Conservation (phyloP, 2,797 vertebrate genomes). For the Podarcis lilfordi region DNA sequence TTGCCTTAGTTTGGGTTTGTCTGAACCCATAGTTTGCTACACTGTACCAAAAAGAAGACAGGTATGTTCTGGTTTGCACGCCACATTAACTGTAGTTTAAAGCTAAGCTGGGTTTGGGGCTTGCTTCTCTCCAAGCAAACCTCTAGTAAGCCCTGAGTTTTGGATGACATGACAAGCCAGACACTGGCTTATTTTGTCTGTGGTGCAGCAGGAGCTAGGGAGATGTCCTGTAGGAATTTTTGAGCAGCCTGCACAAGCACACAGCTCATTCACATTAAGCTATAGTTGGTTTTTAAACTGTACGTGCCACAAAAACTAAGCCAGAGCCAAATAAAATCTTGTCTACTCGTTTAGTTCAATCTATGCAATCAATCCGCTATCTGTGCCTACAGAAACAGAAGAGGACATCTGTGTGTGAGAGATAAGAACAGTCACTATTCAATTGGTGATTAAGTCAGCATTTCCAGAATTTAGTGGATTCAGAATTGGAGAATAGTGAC, state of each 20-base stretch:
- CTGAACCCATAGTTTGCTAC: not conserved
- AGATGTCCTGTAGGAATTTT: no score
- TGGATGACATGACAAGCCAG: no score
- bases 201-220: no score
- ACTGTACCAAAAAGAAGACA: not conserved
- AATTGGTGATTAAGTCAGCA: conserved; percentile 20
- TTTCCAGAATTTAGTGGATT: conserved; percentile 23
- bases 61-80: no score
- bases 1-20: not conserved
- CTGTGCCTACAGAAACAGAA: not conserved
- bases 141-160: no score
- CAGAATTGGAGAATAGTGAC: conserved; percentile 41
- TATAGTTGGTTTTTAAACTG: no score
- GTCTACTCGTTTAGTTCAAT: not conserved
- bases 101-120: no score
- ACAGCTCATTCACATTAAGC: no score
- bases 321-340: not conserved
- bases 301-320: not conserved
- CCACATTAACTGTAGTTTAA: no score
- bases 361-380: not conserved
- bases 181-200: no score
- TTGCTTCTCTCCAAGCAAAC: no score
- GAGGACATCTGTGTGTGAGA: not conserved
- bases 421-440: conserved; percentile 36
- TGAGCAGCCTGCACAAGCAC: no score